These are phyloP conservation scores for Acropora yongei DNA, from an alignment of 64 coral and sea anemone genomes.

Conservation along the genomic window DNA sequence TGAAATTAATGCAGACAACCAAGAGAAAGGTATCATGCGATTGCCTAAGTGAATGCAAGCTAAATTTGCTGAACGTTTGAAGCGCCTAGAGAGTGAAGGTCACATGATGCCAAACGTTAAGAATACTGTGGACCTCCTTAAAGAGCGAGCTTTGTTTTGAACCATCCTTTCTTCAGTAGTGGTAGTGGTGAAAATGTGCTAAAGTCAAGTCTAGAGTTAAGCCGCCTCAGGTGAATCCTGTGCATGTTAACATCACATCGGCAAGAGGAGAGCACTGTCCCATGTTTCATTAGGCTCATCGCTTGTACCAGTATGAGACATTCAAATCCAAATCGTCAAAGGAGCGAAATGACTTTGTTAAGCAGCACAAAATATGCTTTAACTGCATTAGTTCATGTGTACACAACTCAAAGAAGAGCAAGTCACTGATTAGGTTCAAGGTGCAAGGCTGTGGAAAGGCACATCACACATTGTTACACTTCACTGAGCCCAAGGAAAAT, in stretches of 20 bases:
- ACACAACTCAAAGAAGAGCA: too few relatives aligned
- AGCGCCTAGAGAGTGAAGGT: slow-evolving; percentile 36
- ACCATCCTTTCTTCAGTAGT: slow-evolving; percentile 60
- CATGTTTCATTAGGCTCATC: slow-evolving; percentile 7
- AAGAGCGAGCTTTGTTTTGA: slow-evolving; percentile 60
- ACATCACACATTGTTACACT: slow-evolving; percentile 63
- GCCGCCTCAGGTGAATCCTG: background rate
- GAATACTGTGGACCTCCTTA: slow-evolving; percentile 66
- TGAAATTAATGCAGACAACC: slow-evolving; percentile 71
- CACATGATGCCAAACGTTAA: slow-evolving; percentile 70
- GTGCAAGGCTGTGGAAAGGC: background rate
- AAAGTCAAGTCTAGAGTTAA: background rate
- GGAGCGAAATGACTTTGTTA: slow-evolving; percentile 35
- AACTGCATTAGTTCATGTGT: too few relatives aligned
- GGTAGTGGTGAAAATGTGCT: background rate
- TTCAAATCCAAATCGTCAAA: slow-evolving; percentile 56
- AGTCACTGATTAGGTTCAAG: too few relatives aligned
- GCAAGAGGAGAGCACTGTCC: background rate
- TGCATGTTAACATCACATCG: background rate
- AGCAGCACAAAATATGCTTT: too few relatives aligned
- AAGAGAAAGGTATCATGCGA: slow-evolving; percentile 47
- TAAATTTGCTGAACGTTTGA: slow-evolving; percentile 62
- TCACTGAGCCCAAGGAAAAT: background rate
- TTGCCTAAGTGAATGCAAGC: slow-evolving; percentile 64
- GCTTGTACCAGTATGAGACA: slow-evolving; percentile 46